A percentile compares a stretch with the other conserved stretches of the same genome.
These are phyloP conservation scores for Tholera decimalis DNA, from an alignment of 2,888 invertebrate genomes.

Conservation along the genomic window DNA sequence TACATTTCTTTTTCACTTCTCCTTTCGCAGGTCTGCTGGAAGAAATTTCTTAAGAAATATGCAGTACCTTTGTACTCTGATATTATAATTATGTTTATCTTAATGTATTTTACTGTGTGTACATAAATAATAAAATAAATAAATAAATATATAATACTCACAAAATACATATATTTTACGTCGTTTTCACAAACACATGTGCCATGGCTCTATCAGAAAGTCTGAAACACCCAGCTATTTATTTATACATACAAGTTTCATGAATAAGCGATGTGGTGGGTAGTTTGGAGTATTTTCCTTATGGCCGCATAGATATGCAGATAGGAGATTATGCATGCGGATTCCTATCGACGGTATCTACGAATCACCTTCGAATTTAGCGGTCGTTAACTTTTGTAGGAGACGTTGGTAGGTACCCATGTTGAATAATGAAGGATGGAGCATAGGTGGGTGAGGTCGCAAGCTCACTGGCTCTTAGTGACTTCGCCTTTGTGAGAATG, in stretches of 20 bases:
- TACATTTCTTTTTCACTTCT: too few relatives aligned
- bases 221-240: conserved; percentile 28
- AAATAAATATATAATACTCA: too few relatives aligned
- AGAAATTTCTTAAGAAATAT: too few relatives aligned
- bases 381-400: conserved; percentile 65
- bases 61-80: too few relatives aligned
- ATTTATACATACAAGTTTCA: conserved; percentile 49
- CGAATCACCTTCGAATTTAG: conserved; percentile 82
- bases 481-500: neutral
- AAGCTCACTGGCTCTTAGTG: neutral
- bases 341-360: conserved; percentile 69
- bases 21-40: too few relatives aligned
- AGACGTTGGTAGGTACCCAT: conserved; percentile 16
- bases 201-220: neutral
- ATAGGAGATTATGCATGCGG: conserved; percentile 71
- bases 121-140: too few relatives aligned
- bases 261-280: conserved; percentile 51
- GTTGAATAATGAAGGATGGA: conserved; percentile 6
- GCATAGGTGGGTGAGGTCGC: neutral
- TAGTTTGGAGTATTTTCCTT: conserved; percentile 54
- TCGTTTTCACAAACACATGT: conserved; percentile 11
- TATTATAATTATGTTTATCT: too few relatives aligned
- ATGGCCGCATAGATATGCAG: conserved; percentile 45
- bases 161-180: neutral
- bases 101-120: too few relatives aligned